Conservation (phyloP, 2,113 vertebrate species). For the Elephantulus edwardii region DNA sequence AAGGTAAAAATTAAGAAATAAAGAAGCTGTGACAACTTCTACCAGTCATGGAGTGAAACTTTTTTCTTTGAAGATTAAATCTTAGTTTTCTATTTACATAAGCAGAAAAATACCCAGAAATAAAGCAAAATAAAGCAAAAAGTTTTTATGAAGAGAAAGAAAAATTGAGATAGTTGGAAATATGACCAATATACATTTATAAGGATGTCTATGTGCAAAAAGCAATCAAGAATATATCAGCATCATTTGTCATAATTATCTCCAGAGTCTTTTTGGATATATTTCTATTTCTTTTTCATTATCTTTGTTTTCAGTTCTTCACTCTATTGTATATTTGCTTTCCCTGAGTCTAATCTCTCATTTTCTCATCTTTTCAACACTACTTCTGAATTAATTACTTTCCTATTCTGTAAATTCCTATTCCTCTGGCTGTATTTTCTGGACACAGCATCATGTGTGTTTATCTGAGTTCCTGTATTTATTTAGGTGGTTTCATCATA, state of each 20-base stretch:
- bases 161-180: background rate
- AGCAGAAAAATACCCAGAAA: background rate
- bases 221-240: accelerated
- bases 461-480: background rate
- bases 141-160: background rate
- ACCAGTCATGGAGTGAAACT: too few species aligned
- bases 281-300: background rate
- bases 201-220: too few species aligned
- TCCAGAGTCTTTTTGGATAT: background rate
- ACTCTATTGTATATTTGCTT: background rate
- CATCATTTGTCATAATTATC: background rate
- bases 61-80: too few species aligned
- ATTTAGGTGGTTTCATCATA: background rate
- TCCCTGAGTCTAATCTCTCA: background rate
- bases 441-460: background rate
- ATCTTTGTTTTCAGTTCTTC: background rate
- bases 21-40: background rate
- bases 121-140: background rate
- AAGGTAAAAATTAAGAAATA: background rate
- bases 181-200: background rate
- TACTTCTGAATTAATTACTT: background rate
- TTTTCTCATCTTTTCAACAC: background rate
- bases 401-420: background rate
- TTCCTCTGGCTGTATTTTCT: background rate
- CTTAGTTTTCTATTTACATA: background rate